Conservation (phyloP, 2,888 invertebrate genomes). For the Amphipoea oculea region DNA sequence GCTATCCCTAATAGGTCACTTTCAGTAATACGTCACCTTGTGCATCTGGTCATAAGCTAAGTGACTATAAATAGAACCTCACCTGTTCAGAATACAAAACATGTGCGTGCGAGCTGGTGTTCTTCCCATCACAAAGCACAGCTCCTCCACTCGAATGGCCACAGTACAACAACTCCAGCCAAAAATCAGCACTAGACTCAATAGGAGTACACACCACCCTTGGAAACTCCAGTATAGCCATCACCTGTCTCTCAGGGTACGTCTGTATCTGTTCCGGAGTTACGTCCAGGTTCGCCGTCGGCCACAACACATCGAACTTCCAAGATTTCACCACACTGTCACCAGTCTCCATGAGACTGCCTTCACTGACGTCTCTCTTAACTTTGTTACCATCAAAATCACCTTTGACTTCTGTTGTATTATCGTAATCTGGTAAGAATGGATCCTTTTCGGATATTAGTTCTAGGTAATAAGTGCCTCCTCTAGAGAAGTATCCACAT, state of each 20-base stretch:
- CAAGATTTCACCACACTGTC: conserved; percentile 87
- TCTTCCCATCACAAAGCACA: conserved; percentile 92
- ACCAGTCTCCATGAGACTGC: conserved; percentile 83
- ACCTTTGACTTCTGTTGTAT: conserved; percentile 68
- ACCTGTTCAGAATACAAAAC: conserved; percentile 95
- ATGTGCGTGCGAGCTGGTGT: conserved; percentile 89
- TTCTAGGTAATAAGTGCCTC: conserved; percentile 91
- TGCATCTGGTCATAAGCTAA: too few species aligned
- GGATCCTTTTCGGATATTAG: conserved; percentile 82
- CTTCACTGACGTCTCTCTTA: conserved; percentile 80
- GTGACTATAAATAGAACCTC: conserved; percentile 25
- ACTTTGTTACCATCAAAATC: conserved; percentile 65
- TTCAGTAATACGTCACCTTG: too few species aligned
- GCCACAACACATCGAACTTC: conserved; percentile 95
- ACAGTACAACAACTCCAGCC: conserved; percentile 95
- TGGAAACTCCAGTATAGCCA: conserved; percentile 94
- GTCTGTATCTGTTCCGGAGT: conserved; percentile 95
- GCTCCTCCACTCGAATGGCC: conserved; percentile 92
- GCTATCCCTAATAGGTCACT: too few species aligned
- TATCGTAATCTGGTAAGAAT: conserved; percentile 78
- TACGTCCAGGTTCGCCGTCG: conserved; percentile 93
- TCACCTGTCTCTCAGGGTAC: conserved; percentile 94
- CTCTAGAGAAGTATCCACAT: conserved; percentile 94
- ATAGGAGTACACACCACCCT: conserved; percentile 92
- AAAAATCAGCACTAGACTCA: conserved; percentile 92